A percentile compares a stretch with the other conserved stretches of the same genome.
phyloP scores from a whole-genome alignment of 2,113 vertebrate genomes.

The Zapornia atra region DNA sequence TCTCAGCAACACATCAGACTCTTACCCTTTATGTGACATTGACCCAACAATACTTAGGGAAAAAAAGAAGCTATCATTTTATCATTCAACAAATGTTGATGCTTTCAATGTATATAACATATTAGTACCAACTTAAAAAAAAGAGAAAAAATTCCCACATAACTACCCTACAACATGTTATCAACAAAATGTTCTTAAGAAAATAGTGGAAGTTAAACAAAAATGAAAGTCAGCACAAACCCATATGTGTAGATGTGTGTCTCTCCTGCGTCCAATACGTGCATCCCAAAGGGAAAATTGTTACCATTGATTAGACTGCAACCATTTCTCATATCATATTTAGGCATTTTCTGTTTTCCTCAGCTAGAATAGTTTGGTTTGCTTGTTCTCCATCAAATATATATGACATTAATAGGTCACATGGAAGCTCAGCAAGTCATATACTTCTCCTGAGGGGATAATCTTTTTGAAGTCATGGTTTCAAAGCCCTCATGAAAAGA shows the following conservation, averaged over 20 bases:
- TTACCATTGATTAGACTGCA: background rate
- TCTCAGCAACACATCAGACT: no score
- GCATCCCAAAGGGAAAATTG: background rate
- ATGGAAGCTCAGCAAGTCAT: background rate
- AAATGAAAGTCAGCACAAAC: background rate
- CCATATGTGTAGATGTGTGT: rapidly evolving
- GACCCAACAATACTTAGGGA: background rate
- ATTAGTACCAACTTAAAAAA: background rate
- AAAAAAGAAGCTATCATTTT: background rate
- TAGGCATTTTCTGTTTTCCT: background rate
- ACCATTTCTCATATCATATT: background rate
- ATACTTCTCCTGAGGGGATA: background rate
- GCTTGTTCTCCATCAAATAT: background rate
- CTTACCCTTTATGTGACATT: no score
- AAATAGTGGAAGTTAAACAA: background rate
- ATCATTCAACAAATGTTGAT: background rate
- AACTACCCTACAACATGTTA: background rate
- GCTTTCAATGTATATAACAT: background rate
- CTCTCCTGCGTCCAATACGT: background rate
- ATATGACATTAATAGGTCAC: background rate
- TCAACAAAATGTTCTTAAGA: background rate
- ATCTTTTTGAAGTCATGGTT: background rate
- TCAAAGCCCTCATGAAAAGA: background rate
- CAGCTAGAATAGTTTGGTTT: background rate
- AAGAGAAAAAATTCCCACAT: background rate